Percentiles rank a stretch among this genome's conserved stretches.
phyloP scores from a whole-genome alignment of 1,140 invertebrate species.

The Drosophila pallidifrons region DNA sequence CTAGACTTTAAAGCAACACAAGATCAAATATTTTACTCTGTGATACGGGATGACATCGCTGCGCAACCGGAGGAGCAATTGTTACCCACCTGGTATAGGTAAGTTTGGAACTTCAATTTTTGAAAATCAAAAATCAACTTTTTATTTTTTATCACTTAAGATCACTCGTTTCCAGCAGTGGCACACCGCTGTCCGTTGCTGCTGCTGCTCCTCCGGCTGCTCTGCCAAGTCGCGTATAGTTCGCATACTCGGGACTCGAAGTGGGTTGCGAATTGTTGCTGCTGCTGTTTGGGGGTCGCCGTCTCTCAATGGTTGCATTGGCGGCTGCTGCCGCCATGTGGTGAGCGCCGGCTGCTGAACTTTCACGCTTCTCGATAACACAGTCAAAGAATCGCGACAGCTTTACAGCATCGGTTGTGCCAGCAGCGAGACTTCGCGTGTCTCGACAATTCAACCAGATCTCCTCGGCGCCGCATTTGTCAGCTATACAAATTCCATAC shows the following conservation, averaged over 20 bases:
- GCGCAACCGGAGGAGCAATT: constrained; percentile 7
- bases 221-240: constrained; percentile 19
- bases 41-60: constrained; percentile 3
- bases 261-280: constrained; percentile 16
- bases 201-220: too few relatives aligned
- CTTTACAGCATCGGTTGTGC: constrained; percentile 96
- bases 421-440: constrained; percentile 93
- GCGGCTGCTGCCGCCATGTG: constrained; percentile 50
- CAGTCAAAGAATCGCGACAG: constrained; percentile 97
- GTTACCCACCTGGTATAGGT: constrained; percentile 57
- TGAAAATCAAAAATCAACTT: too few relatives aligned
- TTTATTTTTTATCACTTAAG: constrained; percentile 42
- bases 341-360: constrained; percentile 81
- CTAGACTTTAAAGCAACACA: constrained; percentile 23
- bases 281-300: constrained; percentile 27
- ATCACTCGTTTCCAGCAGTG: constrained; percentile 61
- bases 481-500: constrained; percentile 85
- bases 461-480: constrained; percentile 97
- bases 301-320: constrained; percentile 84
- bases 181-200: constrained; percentile 25
- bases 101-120: neutral
- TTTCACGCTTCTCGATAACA: constrained; percentile 91
- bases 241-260: constrained; percentile 25
- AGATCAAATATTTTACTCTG: constrained; percentile 1
- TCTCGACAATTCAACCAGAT: constrained; percentile 94